phyloP scores from a whole-genome alignment of 64 coral and sea anemone genomes.

The Montipora cactus region DNA sequence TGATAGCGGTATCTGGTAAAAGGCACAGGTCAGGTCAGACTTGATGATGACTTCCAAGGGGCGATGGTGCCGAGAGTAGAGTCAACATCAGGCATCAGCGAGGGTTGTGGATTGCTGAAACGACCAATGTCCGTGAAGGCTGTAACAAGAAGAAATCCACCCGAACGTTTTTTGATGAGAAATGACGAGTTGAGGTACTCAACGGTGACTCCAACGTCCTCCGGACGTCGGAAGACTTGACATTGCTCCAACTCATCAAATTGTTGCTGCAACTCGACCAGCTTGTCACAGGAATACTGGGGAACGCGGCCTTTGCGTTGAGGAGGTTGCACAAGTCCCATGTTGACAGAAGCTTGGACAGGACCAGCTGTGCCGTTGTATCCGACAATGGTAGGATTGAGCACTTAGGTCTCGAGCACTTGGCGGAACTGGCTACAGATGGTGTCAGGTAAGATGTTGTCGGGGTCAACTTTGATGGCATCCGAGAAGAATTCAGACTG shows the following conservation, averaged over 20 bases:
- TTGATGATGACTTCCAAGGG: constrained; percentile 39
- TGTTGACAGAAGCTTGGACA: constrained; percentile 44
- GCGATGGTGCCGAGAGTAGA: constrained; percentile 38
- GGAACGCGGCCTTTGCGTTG: constrained; percentile 65
- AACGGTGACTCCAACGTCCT: constrained; percentile 27
- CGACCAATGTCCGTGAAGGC: constrained; percentile 48
- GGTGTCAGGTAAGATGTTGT: constrained; percentile 10
- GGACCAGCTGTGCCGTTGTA: constrained; percentile 46
- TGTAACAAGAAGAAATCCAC: constrained; percentile 54
- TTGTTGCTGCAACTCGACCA: constrained; percentile 36
- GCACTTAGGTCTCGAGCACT: not conserved
- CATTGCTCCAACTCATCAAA: constrained; percentile 53
- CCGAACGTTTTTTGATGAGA: constrained; percentile 48
- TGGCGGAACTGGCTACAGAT: constrained; percentile 10
- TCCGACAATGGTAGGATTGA: constrained; percentile 3
- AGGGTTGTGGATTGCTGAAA: constrained; percentile 71
- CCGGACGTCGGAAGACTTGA: constrained; percentile 31
- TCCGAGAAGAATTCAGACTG: not conserved
- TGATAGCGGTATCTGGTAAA: constrained; percentile 36
- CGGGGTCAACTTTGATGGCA: constrained; percentile 12
- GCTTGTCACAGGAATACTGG: constrained; percentile 34
- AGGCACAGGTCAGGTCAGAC: constrained; percentile 31
- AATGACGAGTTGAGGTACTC: constrained; percentile 73
- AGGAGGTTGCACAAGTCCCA: constrained; percentile 40
- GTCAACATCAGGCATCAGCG: constrained; percentile 52